phyloP scores from a whole-genome alignment of 2,888 invertebrate genomes.

The Cosmorhoe ocellata region DNA sequence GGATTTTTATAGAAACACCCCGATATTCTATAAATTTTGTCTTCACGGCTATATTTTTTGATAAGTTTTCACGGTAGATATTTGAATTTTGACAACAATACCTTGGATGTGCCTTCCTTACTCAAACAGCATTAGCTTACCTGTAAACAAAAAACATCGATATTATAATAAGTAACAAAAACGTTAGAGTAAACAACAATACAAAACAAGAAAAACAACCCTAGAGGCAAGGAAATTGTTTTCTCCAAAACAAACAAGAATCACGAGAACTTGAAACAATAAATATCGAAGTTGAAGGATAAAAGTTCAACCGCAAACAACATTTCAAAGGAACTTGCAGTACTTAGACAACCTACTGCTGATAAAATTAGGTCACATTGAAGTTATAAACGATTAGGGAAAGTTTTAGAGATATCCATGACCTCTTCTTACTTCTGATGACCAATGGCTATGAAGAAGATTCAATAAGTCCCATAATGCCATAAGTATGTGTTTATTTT shows the following conservation, averaged over 20 bases:
- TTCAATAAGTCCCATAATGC: too few relatives aligned
- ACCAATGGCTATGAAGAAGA: too few relatives aligned
- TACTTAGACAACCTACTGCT: background rate
- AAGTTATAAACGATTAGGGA: too few relatives aligned
- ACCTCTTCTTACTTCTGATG: too few relatives aligned
- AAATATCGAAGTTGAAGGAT: slow-evolving; percentile 5
- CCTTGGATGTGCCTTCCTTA: too few relatives aligned
- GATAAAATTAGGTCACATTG: too few relatives aligned
- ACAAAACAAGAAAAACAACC: background rate
- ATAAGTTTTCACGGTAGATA: too few relatives aligned
- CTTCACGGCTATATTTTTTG: too few relatives aligned
- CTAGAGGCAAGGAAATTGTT: background rate
- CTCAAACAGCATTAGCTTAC: background rate
- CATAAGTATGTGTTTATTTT: too few relatives aligned
- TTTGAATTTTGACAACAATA: too few relatives aligned
- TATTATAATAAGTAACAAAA: background rate
- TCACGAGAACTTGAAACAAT: slow-evolving; percentile 3
- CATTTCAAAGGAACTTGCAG: background rate
- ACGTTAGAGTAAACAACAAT: background rate
- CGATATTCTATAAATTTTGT: too few relatives aligned
- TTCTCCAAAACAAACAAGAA: slow-evolving; percentile 1
- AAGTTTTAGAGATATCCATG: too few relatives aligned
- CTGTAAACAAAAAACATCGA: slow-evolving; percentile 13
- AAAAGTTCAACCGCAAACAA: slow-evolving; percentile 3
- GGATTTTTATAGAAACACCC: background rate